Evolutionary conservation across 2,797 vertebrate genomes (phyloP).

Genomic region (Yasuhikotakia modesta): DNA sequence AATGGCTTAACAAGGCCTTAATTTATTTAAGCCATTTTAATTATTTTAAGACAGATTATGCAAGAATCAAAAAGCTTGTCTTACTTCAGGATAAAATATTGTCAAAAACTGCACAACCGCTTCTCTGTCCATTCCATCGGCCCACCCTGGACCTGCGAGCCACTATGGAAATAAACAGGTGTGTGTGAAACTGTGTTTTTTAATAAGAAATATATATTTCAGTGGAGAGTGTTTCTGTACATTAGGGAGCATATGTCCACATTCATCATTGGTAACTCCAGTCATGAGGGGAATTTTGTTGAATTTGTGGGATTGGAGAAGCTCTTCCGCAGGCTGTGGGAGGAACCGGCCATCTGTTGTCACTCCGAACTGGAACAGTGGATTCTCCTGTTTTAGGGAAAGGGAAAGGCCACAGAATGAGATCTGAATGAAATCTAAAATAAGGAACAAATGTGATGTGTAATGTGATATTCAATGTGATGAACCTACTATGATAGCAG

Average conservation of each 20-base stretch:
- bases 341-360: conserved; percentile 70
- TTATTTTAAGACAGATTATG: background rate
- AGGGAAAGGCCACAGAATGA: background rate
- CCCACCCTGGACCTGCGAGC: conserved; percentile 67
- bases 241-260: conserved; percentile 59
- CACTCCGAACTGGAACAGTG: background rate
- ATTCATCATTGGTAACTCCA: conserved; percentile 73
- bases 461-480: no score
- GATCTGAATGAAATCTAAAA: background rate
- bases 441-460: background rate
- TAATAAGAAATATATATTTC: background rate
- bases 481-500: no score
- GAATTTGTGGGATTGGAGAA: conserved; percentile 63
- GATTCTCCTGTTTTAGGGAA: conserved; percentile 56
- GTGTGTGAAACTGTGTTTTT: background rate
- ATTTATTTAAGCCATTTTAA: background rate
- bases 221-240: conserved; percentile 62
- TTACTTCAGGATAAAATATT: conserved; percentile 46
- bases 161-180: conserved; percentile 55
- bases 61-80: background rate
- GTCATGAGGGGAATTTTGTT: conserved; percentile 73
- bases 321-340: conserved; percentile 62
- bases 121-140: conserved; percentile 71
- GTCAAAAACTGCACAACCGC: background rate
- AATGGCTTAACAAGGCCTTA: background rate